Evolutionary conservation across 35 echinoderm and acorn worm species (phyloP), one percentile per base, ranked within the genome.

Genomic region (Holothuria glaberrima): DNA sequence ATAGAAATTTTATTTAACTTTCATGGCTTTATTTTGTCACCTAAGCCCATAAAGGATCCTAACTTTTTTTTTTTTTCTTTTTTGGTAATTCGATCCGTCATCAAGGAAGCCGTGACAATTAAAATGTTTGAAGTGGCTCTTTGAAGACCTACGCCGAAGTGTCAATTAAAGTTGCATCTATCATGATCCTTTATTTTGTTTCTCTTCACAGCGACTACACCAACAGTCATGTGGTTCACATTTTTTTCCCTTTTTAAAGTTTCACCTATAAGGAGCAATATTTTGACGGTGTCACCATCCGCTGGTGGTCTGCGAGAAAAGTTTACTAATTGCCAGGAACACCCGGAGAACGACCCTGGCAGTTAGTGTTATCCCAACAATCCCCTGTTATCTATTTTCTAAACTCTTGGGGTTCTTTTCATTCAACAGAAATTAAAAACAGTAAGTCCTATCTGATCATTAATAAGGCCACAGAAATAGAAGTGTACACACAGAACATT

Each of bases 261-360:
- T 69, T 25, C 31, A 19, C 66, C 25, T 12, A 30, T 27, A 16
- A 30, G 25, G 31, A 13, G 17, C 25, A 30, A 30, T 69, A 30
- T 27, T 27, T 27, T 33, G 66, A 30, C 24, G 71, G 71, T 36
- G 31, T 75, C 17, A 75, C 19, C 71, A 41, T 32, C 14, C 20
- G 71, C 28, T 20, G 71, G 71, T 75, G 71, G 71, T 75, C 71
- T 21, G 41, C 71, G 22, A 21, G 29, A 7, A 34, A 41, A 75
- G 41, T 18, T 38, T 75, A 75, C 71, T 75, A 75, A 75, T 75
- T 75, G 71, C 33, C 10, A 35, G 32, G 33, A 32, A 35, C 71
- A 22, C 21, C 71, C 33, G 71, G 33, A 41, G 71, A 38, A 20
- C 33, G 71, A 41, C 71, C 71, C 20, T 75, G 71, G 33, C 14